These are phyloP conservation scores for Melanotaenia pygmaea DNA, from an alignment of 2,797 vertebrate species.

Conservation along the genomic window DNA sequence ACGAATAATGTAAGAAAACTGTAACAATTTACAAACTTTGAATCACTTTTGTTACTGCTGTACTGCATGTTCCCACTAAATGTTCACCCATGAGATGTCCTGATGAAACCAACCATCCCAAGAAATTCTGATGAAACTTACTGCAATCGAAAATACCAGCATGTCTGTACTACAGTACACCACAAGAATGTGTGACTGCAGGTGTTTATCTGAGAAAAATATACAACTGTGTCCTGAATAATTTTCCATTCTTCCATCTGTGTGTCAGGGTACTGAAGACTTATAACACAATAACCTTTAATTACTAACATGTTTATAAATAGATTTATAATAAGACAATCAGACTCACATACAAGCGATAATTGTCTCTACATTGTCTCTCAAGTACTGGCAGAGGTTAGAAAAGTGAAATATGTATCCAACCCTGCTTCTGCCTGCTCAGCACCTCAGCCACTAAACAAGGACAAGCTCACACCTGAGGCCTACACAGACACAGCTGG, in stretches of 20 bases:
- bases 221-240: constrained; percentile 3
- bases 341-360: constrained; percentile 2
- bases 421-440: constrained; percentile 11
- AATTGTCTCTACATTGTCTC: constrained; percentile 2
- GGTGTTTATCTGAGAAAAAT: constrained; percentile 4
- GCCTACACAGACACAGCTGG: constrained; percentile 27
- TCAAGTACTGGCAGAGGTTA: not conserved
- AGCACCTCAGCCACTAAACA: constrained; percentile 23
- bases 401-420: constrained; percentile 10
- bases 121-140: constrained; percentile 69
- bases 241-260: constrained; percentile 15
- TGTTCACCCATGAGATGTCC: constrained; percentile 18
- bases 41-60: not conserved
- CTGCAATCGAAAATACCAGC: constrained; percentile 58
- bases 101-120: constrained; percentile 56
- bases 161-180: constrained; percentile 7
- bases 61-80: not conserved
- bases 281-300: not conserved
- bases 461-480: constrained; percentile 34
- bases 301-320: not conserved
- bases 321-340: constrained; percentile 4
- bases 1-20: not conserved
- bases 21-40: not conserved
- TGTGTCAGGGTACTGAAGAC: constrained; percentile 17
- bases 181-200: not conserved